These are phyloP conservation scores for Rhagoletis zephyria DNA, from an alignment of 1,140 invertebrate genomes.

Conservation along the genomic window DNA sequence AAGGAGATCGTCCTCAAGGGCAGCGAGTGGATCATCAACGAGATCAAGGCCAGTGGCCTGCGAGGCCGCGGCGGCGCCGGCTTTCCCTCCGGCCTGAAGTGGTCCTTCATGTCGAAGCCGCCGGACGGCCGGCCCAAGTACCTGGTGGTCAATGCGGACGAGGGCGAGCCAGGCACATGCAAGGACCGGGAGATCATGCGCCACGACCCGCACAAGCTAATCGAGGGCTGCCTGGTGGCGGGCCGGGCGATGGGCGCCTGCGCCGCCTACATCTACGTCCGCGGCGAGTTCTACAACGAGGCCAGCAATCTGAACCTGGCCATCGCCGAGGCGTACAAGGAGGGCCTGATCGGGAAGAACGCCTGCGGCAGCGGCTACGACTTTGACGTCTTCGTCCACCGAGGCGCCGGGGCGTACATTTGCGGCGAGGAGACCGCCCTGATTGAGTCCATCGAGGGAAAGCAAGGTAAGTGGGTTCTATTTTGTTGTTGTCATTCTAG, in stretches of 20 bases:
- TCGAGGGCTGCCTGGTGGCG: slow-evolving; percentile 84
- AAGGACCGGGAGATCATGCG: slow-evolving; percentile 80
- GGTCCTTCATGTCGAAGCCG: slow-evolving; percentile 82
- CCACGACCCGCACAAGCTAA: slow-evolving; percentile 84
- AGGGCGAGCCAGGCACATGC: slow-evolving; percentile 78
- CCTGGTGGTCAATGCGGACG: slow-evolving; percentile 85
- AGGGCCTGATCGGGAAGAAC: slow-evolving; percentile 83
- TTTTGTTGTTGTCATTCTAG: too few relatives aligned
- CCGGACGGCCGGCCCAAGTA: slow-evolving; percentile 81
- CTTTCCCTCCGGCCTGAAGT: slow-evolving; percentile 85
- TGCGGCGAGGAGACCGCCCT: slow-evolving; percentile 88
- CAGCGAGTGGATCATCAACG: slow-evolving; percentile 74
- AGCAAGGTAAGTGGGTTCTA: too few relatives aligned
- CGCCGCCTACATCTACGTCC: slow-evolving; percentile 85
- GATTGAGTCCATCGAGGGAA: slow-evolving; percentile 87
- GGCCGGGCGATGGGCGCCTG: slow-evolving; percentile 82
- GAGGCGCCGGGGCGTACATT: slow-evolving; percentile 87
- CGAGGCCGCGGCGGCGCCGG: slow-evolving; percentile 85
- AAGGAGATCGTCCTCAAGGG: slow-evolving; percentile 64
- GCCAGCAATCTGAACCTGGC: slow-evolving; percentile 82
- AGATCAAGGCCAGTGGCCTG: slow-evolving; percentile 82
- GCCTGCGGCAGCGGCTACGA: slow-evolving; percentile 83
- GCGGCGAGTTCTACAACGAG: slow-evolving; percentile 89
- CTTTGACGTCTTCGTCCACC: slow-evolving; percentile 84
- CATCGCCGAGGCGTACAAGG: slow-evolving; percentile 82